A percentile compares a stretch with the other conserved stretches of the same genome.
phyloP scores from a whole-genome alignment of 2,797 vertebrate genomes.

The Agapornis canus region DNA sequence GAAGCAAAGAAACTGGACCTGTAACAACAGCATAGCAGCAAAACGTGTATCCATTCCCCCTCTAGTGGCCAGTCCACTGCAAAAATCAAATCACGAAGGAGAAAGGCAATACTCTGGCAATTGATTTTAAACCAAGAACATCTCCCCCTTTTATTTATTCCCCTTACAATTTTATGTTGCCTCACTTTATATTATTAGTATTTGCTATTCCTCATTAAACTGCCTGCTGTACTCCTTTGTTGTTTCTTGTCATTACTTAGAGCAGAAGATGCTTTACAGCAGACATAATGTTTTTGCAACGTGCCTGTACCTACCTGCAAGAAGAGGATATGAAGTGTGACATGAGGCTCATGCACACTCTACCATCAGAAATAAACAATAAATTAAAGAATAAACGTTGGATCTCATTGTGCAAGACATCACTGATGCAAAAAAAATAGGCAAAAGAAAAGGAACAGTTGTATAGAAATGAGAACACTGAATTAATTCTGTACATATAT shows the following conservation, averaged over 20 bases:
- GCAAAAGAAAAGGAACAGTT: neutral
- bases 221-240: neutral
- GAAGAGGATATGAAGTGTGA: neutral
- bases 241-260: neutral
- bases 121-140: neutral
- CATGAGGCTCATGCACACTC: neutral
- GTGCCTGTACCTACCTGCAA: neutral
- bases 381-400: neutral
- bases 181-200: neutral
- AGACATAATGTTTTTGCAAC: too few species aligned
- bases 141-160: fast-evolving
- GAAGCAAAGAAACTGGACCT: neutral
- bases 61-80: conserved; percentile 48
- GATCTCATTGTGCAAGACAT: neutral
- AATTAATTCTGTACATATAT: neutral
- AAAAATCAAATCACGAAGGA: neutral
- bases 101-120: fast-evolving
- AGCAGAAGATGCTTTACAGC: neutral
- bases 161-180: neutral
- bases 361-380: neutral
- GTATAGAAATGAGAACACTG: neutral
- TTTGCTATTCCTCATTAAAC: neutral
- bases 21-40: neutral
- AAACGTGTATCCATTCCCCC: conserved; percentile 38
- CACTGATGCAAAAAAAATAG: neutral